These are phyloP conservation scores for Drosophila kepulauana DNA, from an alignment of 1,140 invertebrate genomes.

Conservation along the genomic window DNA sequence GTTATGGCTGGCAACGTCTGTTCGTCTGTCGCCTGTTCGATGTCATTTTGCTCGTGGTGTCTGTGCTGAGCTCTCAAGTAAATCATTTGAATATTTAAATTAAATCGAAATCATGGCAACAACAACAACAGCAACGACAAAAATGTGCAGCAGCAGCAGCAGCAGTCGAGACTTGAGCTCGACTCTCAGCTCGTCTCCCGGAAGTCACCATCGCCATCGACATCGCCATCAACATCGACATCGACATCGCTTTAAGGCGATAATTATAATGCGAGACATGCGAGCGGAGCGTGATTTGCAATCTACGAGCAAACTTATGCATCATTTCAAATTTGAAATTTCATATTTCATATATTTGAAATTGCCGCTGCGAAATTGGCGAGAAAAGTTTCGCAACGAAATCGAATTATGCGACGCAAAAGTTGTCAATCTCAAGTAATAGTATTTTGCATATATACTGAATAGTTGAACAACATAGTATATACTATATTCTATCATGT, in stretches of 20 bases:
- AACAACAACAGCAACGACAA: conserved; percentile 47
- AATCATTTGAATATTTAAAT: conserved; percentile 82
- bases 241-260: conserved; percentile 56
- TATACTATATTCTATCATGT: too few species aligned
- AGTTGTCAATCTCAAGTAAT: neutral
- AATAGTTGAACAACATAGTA: neutral
- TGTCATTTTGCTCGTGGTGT: conserved; percentile 41
- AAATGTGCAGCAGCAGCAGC: conserved; percentile 16
- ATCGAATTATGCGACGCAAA: neutral
- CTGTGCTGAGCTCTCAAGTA: conserved; percentile 54
- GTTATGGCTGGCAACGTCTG: conserved; percentile 67
- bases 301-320: conserved; percentile 31
- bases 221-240: neutral
- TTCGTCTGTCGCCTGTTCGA: conserved; percentile 12
- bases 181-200: conserved; percentile 10
- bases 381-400: neutral
- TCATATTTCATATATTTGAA: conserved; percentile 1
- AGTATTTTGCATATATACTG: too few species aligned
- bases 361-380: neutral
- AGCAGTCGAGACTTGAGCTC: neutral
- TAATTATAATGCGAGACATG: conserved; percentile 68
- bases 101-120: conserved; percentile 63
- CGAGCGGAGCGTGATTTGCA: conserved; percentile 39
- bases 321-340: conserved; percentile 5
- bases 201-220: conserved; percentile 14